Conservation (phyloP, 1,140 invertebrate species). For the Hyles vespertilio region DNA sequence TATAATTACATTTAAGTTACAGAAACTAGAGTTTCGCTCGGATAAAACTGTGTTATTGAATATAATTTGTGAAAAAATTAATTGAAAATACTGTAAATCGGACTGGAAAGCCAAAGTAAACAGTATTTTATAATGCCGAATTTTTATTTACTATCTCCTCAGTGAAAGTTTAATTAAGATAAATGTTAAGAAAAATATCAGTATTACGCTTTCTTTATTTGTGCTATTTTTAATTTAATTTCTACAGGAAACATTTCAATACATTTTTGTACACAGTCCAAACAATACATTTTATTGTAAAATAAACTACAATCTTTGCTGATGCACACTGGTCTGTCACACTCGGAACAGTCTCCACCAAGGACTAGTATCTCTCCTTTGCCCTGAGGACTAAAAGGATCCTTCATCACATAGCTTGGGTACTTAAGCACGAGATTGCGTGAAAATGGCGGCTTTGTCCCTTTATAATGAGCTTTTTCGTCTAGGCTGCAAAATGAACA, state of each 20-base stretch:
- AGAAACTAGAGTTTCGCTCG: conserved; percentile 52
- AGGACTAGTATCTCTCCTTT: conserved; percentile 82
- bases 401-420: conserved; percentile 87
- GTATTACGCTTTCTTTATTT: conserved; percentile 12
- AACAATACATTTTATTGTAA: conserved; percentile 84
- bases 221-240: conserved; percentile 49
- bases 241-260: conserved; percentile 80
- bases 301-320: conserved; percentile 86
- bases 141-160: conserved; percentile 30
- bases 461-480: conserved; percentile 85
- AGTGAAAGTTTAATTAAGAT: no score
- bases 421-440: conserved; percentile 79
- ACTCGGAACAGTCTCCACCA: conserved; percentile 84
- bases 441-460: conserved; percentile 82
- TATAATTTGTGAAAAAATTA: conserved; percentile 64
- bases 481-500: conserved; percentile 80
- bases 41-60: conserved; percentile 67
- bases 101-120: conserved; percentile 74
- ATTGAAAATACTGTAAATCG: conserved; percentile 70
- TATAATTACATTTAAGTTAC: conserved; percentile 45
- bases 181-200: background rate
- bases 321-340: conserved; percentile 83
- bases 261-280: conserved; percentile 79
- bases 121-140: conserved; percentile 65
- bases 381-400: conserved; percentile 84